A percentile compares a stretch with the other conserved stretches of the same genome.
Conservation (phyloP, 2,888 invertebrate genomes). For the Andricus quercusramuli region DNA sequence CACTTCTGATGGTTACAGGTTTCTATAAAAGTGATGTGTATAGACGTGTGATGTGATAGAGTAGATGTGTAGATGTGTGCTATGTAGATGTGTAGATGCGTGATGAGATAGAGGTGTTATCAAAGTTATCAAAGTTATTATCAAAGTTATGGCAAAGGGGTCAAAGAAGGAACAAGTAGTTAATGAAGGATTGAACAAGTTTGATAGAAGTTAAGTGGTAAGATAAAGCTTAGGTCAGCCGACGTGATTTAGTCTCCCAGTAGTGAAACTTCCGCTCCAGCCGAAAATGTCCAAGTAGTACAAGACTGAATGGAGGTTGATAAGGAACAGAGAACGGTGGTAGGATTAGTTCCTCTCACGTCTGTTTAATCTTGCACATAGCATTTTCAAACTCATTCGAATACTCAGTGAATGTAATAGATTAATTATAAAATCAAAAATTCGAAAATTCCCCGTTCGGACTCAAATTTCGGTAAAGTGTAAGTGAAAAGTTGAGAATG, state of each 20-base stretch:
- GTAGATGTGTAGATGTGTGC: too few species aligned
- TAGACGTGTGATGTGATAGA: too few species aligned
- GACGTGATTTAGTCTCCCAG: conserved; percentile 14
- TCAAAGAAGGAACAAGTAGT: not conserved
- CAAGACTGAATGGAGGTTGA: conserved; percentile 30
- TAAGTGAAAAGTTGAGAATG: too few species aligned
- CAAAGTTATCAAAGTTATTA: not conserved
- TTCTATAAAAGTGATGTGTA: too few species aligned
- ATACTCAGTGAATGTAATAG: too few species aligned
- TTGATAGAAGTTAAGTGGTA: conserved; percentile 6
- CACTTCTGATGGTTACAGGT: not conserved
- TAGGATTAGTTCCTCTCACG: not conserved
- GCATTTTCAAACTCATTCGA: too few species aligned
- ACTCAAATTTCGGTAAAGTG: too few species aligned
- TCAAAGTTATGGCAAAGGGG: not conserved
- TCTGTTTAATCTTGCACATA: not conserved
- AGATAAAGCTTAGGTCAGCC: conserved; percentile 18
- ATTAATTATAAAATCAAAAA: too few species aligned
- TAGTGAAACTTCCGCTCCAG: conserved; percentile 12
- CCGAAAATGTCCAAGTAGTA: conserved; percentile 23
- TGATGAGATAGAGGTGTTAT: too few species aligned
- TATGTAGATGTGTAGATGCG: too few species aligned
- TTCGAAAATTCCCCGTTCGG: too few species aligned
- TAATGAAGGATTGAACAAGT: not conserved
- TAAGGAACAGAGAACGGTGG: not conserved